Evolutionary conservation across 2,888 invertebrate genomes (phyloP), one percentile per base, ranked within the genome.

Genomic region (Meiosimyza platycephala): DNA sequence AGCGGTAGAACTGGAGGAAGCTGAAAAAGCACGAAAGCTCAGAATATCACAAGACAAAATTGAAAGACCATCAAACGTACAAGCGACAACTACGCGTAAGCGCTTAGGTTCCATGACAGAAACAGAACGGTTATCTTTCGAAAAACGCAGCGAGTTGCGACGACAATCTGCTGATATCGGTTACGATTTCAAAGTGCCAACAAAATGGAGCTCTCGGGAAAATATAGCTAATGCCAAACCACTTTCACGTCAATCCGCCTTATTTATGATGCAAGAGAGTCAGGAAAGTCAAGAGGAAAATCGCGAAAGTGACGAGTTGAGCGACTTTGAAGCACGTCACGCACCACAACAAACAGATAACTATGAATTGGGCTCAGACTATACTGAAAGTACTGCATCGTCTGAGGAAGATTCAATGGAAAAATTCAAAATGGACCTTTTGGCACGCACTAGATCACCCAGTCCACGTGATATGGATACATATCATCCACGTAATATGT

Each of bases 1-100:
- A 84, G 94, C 93, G 12, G 91, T 93, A 4, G 92, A 92, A 71
- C 89, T 93, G 78, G 93, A 94, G 84, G 93, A 95, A 84, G 90
- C 91, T 22, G 91, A 92, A 80, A 88, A 85, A 62, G 82, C 80
- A 79, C 80, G 84, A 52, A 81, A 87, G 75, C 68, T 85, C 59
- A 79, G 86, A 73, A 75, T 77, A 15, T 79, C 80, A 5, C 80
- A 80, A 47, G 83, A 83, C 9, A 84, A 80, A 76, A 76, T 80
- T 33, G 79, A 80, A 57, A 48, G 75, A 0, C 76, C 71, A 0
- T 67, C 76, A 7, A 80, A 80, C 73, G 71, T 74, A 0, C 74
- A 78, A 12, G 76, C 82, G 1, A 75, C 77, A 0, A 81, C 79
- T 13, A 80, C 84, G 28, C 83, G 86, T 67, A 90, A 90, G 74